A percentile compares a stretch with the other conserved stretches of the same genome.
phyloP scores from a whole-genome alignment of 2,797 vertebrate genomes.

The Synaphobranchus kaupii region DNA sequence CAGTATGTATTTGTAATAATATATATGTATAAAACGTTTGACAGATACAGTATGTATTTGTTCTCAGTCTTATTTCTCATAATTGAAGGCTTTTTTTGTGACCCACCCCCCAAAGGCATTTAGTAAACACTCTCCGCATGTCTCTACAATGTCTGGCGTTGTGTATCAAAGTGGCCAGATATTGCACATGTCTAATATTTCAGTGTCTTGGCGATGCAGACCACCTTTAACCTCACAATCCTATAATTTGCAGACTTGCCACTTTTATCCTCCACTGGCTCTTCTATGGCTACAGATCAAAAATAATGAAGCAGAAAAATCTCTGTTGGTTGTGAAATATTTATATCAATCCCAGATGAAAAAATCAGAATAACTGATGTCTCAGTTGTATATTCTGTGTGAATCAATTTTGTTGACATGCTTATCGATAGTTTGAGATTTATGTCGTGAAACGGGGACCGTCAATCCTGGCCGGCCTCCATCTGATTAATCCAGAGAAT shows the following conservation, averaged over 20 bases:
- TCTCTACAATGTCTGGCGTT: constrained; percentile 21
- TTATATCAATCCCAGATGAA: not conserved
- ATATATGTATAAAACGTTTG: too few relatives aligned
- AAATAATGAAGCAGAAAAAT: constrained; percentile 27
- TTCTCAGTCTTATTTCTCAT: constrained; percentile 24
- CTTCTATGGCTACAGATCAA: not conserved
- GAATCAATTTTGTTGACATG: constrained; percentile 4
- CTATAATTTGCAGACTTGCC: not conserved
- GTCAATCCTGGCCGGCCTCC: not conserved
- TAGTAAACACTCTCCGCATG: constrained; percentile 24
- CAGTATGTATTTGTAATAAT: too few relatives aligned
- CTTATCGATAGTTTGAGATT: not conserved
- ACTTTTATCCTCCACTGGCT: not conserved
- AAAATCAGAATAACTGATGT: not conserved
- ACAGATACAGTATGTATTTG: too few relatives aligned
- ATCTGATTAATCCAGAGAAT: not conserved
- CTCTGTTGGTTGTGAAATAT: not conserved
- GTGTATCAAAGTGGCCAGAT: constrained; percentile 18
- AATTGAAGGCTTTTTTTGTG: constrained; percentile 8
- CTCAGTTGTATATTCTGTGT: constrained; percentile 9
- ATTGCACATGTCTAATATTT: not conserved
- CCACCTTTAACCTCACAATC: not conserved
- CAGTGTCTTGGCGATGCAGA: not conserved
- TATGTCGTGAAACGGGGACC: not conserved
- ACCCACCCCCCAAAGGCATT: constrained; percentile 15